Base-by-base conservation (phyloP, 2,888 invertebrate species). In the Clanis bilineata region DNA sequence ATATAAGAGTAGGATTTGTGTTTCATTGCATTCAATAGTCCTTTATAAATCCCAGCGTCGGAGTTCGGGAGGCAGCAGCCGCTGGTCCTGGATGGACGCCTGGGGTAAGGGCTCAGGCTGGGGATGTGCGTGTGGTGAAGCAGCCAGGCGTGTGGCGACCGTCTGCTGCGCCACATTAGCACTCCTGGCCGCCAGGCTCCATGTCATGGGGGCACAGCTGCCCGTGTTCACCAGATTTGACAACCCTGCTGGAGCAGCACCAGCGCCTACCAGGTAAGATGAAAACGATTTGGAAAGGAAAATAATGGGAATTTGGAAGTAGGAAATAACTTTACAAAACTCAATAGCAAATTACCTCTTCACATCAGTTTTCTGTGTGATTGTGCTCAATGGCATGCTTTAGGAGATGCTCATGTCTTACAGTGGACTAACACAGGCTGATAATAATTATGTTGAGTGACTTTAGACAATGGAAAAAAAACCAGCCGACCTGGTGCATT, bases 171-270 rank as follows among this genome's bases (percentile, higher is more conserved):
- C 96, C 55, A 97, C 98, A 0, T 86, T 97, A 51, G 95, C 96
- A 54, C 93, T 99, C 47, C 92, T 99, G 57, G 93, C 97, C 45
- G 95, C 96, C 2, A 93, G 99, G 65, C 94, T 99, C 61, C 96
- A 97, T 82, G 96, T 99, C 61, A 99, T 99, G 98, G 98, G 98
- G 15, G 97, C 98, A 0, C 98, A 98, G 89, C 92, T 99, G 74
- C 99, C 98, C 6, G 97, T 98, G 64, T 99, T 99, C 86, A 99
- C 98, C 59, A 94, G 96, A 94, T 99, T 98, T 85, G 99, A 99
- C 93, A 99, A 99, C 93, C 99, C 99, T 12, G 98, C 99, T 36
- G 98, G 98, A 7, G 97, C 97, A 28, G 95, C 98, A 0, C 88
- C 94, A 6, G 95, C 96, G 7, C 98, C 98, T 10, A 85, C 89